Evolutionary conservation across 2,888 invertebrate species (phyloP).

Genomic region (Horisme vitalbata): DNA sequence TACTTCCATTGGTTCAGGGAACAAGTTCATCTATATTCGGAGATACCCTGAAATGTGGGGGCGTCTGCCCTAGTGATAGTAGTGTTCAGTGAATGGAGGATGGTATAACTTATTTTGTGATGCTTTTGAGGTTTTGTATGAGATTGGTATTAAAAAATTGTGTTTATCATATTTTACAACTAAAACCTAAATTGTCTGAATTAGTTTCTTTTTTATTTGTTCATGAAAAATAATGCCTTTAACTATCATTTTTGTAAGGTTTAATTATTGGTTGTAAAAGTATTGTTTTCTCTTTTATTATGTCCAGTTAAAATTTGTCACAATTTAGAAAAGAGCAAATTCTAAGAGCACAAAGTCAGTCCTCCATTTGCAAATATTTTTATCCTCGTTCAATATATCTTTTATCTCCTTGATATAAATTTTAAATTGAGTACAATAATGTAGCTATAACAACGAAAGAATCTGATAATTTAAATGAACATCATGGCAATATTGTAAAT

Average conservation of each 20-base stretch:
- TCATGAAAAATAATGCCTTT: too few relatives aligned
- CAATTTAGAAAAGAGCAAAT: too few relatives aligned
- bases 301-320: too few relatives aligned
- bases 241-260: too few relatives aligned
- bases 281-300: too few relatives aligned
- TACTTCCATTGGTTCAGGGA: conserved; percentile 90
- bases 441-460: conserved; percentile 34
- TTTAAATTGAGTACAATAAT: conserved; percentile 23
- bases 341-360: conserved; percentile 35
- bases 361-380: conserved; percentile 44
- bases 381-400: conserved; percentile 16
- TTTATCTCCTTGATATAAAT: conserved; percentile 15
- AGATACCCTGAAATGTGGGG: conserved; percentile 83
- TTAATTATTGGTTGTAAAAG: too few relatives aligned
- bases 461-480: conserved; percentile 26
- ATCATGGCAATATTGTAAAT: conserved; percentile 35
- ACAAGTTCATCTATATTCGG: conserved; percentile 89
- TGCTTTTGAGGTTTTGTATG: conserved; percentile 13
- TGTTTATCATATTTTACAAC: too few relatives aligned
- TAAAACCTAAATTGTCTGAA: too few relatives aligned
- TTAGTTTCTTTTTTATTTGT: too few relatives aligned
- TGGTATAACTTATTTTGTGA: conserved; percentile 27
- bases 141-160: conserved; percentile 14
- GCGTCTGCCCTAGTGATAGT: conserved; percentile 40
- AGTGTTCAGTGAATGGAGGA: conserved; percentile 47